These are phyloP conservation scores for Pristionchus arcanus DNA, from an alignment of 2,888 invertebrate genomes.

Conservation along the genomic window DNA sequence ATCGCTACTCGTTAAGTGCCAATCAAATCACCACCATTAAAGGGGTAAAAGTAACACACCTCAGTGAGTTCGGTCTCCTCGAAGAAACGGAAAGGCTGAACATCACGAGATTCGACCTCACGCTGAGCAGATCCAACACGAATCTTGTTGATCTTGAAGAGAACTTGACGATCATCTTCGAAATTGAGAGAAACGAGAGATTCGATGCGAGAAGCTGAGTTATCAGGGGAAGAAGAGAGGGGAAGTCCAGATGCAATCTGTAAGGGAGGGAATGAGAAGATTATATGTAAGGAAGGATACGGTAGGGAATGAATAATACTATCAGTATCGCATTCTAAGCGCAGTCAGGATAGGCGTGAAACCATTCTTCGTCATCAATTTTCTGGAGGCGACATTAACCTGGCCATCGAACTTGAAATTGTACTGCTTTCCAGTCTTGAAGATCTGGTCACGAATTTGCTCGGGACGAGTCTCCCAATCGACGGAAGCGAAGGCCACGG, in stretches of 20 bases:
- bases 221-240: slow-evolving; percentile 66
- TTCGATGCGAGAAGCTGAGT: slow-evolving; percentile 71
- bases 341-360: too few species aligned
- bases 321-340: too few species aligned
- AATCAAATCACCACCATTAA: too few species aligned
- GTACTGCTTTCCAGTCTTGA: slow-evolving; percentile 55
- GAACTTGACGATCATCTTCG: slow-evolving; percentile 62
- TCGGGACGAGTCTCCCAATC: slow-evolving; percentile 51
- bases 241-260: slow-evolving; percentile 73
- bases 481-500: slow-evolving; percentile 54
- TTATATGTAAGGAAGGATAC: too few species aligned
- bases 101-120: slow-evolving; percentile 55
- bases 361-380: too few species aligned
- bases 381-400: neutral
- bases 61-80: slow-evolving; percentile 44
- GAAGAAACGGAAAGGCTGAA: slow-evolving; percentile 55
- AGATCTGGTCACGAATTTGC: neutral
- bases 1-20: neutral
- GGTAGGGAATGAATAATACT: too few species aligned
- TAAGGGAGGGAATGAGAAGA: slow-evolving; percentile 37
- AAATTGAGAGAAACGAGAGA: slow-evolving; percentile 67
- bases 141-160: slow-evolving; percentile 62
- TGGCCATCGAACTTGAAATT: slow-evolving; percentile 55
- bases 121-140: slow-evolving; percentile 65
- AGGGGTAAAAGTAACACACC: too few species aligned